Conservation (phyloP, 2,888 invertebrate species). For the Mesorhabditis sp. region DNA sequence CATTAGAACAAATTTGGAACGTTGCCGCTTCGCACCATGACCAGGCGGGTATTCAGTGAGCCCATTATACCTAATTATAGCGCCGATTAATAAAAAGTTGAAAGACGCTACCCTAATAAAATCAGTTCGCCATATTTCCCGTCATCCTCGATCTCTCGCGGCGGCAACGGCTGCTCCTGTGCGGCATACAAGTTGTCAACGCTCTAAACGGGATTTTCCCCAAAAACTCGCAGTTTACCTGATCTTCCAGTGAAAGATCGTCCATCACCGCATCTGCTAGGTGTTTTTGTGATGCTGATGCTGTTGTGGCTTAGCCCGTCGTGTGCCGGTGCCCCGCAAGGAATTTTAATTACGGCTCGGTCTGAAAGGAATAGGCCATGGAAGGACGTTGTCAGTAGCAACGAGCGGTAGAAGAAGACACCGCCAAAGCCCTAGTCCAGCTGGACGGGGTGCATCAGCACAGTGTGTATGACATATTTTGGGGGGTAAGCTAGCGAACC, state of each 20-base stretch:
- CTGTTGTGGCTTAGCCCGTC: too few relatives aligned
- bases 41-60: conserved; percentile 28
- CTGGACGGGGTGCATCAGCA: too few relatives aligned
- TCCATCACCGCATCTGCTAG: background rate
- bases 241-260: background rate
- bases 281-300: too few relatives aligned
- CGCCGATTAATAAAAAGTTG: background rate
- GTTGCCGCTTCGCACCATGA: conserved; percentile 33
- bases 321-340: too few relatives aligned
- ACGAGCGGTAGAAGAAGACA: too few relatives aligned
- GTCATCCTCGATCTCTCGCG: conserved; percentile 24
- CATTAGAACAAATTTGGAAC: conserved; percentile 46
- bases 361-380: too few relatives aligned
- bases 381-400: too few relatives aligned
- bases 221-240: too few relatives aligned
- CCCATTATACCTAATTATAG: conserved; percentile 38
- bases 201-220: background rate
- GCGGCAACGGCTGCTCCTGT: conserved; percentile 19
- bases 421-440: too few relatives aligned
- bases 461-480: too few relatives aligned
- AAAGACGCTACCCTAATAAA: conserved; percentile 39
- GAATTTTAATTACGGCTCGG: too few relatives aligned
- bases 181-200: conserved; percentile 9
- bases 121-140: conserved; percentile 50
- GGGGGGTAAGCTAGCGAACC: too few relatives aligned